Evolutionary conservation across 2,888 invertebrate genomes (phyloP).

Genomic region (Mesopsocus fuscifrons): DNA sequence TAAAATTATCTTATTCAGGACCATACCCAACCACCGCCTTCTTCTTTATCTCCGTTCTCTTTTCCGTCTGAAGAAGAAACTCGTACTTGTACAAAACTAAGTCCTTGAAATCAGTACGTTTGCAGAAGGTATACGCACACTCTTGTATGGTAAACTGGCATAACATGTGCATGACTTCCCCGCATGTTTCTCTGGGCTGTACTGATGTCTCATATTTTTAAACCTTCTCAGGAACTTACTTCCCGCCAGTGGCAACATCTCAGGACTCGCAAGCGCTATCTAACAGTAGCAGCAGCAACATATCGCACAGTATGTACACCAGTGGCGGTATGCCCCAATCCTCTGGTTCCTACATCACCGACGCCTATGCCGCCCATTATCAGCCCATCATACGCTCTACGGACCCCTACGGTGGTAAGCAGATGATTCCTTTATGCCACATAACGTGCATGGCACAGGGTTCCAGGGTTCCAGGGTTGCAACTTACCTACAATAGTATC

Average conservation of each 20-base stretch:
- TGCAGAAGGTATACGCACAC: too few relatives aligned
- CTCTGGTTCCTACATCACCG: background rate
- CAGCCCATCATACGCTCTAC: background rate
- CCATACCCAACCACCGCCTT: conserved; percentile 67
- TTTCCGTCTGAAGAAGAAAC: too few relatives aligned
- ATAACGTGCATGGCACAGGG: too few relatives aligned
- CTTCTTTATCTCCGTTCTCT: too few relatives aligned
- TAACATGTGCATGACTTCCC: too few relatives aligned
- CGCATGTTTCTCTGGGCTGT: too few relatives aligned
- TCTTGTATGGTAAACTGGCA: too few relatives aligned
- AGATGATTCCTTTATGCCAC: background rate
- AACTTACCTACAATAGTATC: too few relatives aligned
- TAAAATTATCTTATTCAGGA: conserved; percentile 12
- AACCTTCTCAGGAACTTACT: conserved; percentile 66
- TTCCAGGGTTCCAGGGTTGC: too few relatives aligned
- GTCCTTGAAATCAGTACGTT: too few relatives aligned
- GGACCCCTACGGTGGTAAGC: conserved; percentile 6
- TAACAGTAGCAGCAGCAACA: conserved; percentile 21
- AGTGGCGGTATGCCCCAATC: conserved; percentile 6
- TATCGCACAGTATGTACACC: conserved; percentile 30
- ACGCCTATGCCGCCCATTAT: conserved; percentile 5
- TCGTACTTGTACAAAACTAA: too few relatives aligned
- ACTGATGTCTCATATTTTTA: too few relatives aligned
- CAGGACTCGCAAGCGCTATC: conserved; percentile 53
- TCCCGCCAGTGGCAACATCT: conserved; percentile 68